Conservation (phyloP, 2,888 invertebrate genomes). For the Rhagonycha lutea region DNA sequence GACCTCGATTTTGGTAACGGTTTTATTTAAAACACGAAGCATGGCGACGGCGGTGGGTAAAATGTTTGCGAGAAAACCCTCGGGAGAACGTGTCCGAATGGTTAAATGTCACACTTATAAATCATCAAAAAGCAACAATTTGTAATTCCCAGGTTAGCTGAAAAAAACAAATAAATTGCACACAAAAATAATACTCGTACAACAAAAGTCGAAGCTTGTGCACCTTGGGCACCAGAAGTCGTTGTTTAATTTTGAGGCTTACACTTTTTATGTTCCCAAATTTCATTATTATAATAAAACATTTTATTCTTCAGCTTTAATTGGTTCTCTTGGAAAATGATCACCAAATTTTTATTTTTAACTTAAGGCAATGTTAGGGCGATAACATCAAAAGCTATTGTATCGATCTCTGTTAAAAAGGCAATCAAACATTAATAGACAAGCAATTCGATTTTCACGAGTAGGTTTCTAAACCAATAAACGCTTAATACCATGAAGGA, state of each 20-base stretch:
- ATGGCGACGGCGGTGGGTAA: neutral
- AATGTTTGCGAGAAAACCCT: neutral
- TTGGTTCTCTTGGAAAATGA: no score
- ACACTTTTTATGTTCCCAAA: no score
- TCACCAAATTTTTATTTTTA: no score
- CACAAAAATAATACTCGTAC: neutral
- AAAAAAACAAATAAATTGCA: neutral
- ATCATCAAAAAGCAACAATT: neutral
- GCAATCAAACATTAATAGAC: neutral
- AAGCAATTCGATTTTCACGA: neutral
- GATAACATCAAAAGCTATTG: neutral
- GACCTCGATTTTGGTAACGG: neutral
- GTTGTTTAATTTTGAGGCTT: no score
- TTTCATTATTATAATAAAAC: no score
- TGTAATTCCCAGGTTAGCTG: neutral
- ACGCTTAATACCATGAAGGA: neutral
- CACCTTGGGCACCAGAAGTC: no score
- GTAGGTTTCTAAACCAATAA: neutral
- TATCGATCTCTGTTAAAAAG: neutral
- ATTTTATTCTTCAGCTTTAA: no score
- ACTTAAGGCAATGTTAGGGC: no score
- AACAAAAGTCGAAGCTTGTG: neutral
- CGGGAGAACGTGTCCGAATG: neutral
- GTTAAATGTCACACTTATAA: neutral
- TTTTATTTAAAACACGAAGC: neutral